phyloP scores from a whole-genome alignment of 2,888 invertebrate genomes.

The Dryococelus australis region DNA sequence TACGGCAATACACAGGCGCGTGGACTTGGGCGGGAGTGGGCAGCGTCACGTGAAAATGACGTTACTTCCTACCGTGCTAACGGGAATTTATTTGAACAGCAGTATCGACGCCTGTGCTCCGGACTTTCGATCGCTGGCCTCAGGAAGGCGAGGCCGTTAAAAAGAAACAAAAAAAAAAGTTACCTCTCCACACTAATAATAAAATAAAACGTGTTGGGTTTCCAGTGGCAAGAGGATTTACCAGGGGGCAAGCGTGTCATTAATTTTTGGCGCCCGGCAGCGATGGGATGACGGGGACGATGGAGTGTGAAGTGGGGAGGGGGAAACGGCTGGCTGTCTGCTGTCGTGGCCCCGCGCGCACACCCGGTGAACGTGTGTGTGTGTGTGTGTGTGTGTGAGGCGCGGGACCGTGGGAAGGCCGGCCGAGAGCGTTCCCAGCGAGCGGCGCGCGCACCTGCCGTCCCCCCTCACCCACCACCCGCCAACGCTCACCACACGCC shows the following conservation, averaged over 20 bases:
- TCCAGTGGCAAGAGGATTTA: constrained; percentile 16
- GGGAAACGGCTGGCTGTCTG: neutral
- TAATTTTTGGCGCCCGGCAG: constrained; percentile 11
- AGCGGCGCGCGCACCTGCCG: constrained; percentile 36
- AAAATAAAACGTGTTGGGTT: constrained; percentile 7
- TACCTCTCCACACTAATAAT: neutral
- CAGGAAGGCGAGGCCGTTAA: neutral
- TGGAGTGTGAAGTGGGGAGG: neutral
- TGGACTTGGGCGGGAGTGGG: too few species aligned
- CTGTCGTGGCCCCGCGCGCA: constrained; percentile 18
- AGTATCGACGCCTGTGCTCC: neutral
- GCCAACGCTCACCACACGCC: too few species aligned
- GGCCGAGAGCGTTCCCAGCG: constrained; percentile 37
- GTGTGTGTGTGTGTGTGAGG: constrained; percentile 20
- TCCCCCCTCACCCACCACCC: constrained; percentile 21
- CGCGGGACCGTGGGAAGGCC: constrained; percentile 41
- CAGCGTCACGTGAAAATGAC: neutral
- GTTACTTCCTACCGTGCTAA: neutral
- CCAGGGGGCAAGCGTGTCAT: neutral
- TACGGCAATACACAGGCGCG: too few species aligned
- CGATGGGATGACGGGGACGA: neutral
- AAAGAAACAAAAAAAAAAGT: neutral
- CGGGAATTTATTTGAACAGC: neutral
- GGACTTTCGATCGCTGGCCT: neutral
- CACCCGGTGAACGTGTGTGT: constrained; percentile 4